phyloP scores from a whole-genome alignment of 2,797 vertebrate species.

The Eulemur mongoz region DNA sequence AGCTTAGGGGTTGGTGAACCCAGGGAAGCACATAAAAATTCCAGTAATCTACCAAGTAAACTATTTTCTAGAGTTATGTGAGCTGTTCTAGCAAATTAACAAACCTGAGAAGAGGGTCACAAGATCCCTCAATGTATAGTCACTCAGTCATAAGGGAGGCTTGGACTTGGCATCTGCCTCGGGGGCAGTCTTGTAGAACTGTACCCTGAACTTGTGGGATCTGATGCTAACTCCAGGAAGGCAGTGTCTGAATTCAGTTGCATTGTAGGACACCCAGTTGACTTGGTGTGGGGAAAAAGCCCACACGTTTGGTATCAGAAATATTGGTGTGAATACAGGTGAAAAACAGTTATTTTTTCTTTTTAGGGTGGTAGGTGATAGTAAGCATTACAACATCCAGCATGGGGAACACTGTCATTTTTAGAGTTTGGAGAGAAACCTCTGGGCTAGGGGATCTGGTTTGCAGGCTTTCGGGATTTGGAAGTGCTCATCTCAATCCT shows the following conservation, averaged over 20 bases:
- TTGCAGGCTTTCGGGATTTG: neutral
- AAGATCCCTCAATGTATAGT: neutral
- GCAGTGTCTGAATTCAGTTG: neutral
- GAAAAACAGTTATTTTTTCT: neutral
- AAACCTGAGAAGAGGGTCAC: neutral
- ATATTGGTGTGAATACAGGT: neutral
- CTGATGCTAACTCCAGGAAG: neutral
- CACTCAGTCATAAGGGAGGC: neutral
- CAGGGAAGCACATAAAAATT: neutral
- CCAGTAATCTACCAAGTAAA: neutral
- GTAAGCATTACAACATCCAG: neutral
- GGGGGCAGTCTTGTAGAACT: neutral
- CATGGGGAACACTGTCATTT: neutral
- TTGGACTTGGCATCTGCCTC: neutral
- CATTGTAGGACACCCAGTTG: neutral
- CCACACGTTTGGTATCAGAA: neutral
- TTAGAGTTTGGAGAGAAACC: neutral
- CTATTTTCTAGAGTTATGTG: neutral
- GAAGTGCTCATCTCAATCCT: neutral
- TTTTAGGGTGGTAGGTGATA: neutral
- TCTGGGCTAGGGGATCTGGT: neutral
- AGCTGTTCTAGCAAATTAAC: neutral
- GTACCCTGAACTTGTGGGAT: neutral
- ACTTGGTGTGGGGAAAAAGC: neutral
- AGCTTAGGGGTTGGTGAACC: neutral